Percentiles rank a stretch among this genome's conserved stretches.
phyloP scores from a whole-genome alignment of 2,113 vertebrate species.

The Ovis canadensis region DNA sequence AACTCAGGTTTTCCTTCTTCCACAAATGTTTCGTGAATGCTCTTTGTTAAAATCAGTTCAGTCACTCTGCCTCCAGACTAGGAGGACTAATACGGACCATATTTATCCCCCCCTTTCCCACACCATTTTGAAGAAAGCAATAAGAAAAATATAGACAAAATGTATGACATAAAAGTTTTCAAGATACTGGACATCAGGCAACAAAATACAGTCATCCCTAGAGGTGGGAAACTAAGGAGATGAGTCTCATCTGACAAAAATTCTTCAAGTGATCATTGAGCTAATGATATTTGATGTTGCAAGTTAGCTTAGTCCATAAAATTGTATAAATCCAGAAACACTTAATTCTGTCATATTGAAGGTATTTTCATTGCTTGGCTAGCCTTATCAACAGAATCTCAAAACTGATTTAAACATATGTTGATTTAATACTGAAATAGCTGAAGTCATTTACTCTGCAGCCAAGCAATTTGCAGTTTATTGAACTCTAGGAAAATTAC shows the following conservation, averaged over 20 bases:
- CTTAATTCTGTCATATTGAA: slow-evolving; percentile 9
- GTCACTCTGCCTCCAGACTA: background rate
- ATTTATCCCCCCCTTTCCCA: accelerated
- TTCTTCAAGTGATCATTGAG: background rate
- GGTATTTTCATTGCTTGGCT: slow-evolving; percentile 41
- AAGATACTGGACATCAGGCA: background rate
- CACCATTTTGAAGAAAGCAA: background rate
- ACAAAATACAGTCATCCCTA: background rate
- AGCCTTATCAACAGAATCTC: slow-evolving; percentile 40
- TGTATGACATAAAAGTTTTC: background rate
- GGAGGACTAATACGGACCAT: background rate
- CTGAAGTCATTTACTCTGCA: slow-evolving; percentile 53
- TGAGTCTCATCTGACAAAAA: background rate
- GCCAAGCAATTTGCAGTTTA: slow-evolving; percentile 71
- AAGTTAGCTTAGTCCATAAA: background rate
- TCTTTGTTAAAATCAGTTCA: background rate
- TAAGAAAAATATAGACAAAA: background rate
- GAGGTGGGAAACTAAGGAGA: background rate
- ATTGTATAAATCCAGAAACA: background rate
- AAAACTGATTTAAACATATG: slow-evolving; percentile 60
- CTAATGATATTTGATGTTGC: background rate
- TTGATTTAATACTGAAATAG: slow-evolving; percentile 63
- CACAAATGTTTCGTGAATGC: background rate
- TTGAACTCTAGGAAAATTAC: slow-evolving; percentile 63
- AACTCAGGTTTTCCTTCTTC: background rate